Base-by-base conservation (phyloP, 2,113 vertebrate genomes). In the Nycticebus coucang region DNA sequence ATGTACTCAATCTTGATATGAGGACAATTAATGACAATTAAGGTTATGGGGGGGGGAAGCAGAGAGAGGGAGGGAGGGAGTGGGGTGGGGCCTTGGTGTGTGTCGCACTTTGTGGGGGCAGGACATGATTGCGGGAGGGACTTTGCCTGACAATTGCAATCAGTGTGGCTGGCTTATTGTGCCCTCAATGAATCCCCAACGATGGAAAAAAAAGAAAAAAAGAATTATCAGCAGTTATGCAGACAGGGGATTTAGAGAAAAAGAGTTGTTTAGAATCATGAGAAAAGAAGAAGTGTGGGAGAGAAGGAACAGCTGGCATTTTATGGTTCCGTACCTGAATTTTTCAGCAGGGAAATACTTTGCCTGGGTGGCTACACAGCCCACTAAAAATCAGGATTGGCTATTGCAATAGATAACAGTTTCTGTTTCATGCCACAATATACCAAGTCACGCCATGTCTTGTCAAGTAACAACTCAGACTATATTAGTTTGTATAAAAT, bases 311-410 rank as follows among this genome's bases (percentile, higher is more conserved):
- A 55, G 11, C 8, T 13, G n/a, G 4, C 14, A 28, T 89, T 83
- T 79, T 77, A 22, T 41, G 13, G 4, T 60, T 21, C 53, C 5
- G 3, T 19, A 35, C n/a, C 28, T 82, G 24, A 94, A 75, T 84
- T 87, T 90, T n/a, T 96, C 68, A 87, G 37, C 26, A 95, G 81
- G 62, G 86, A 96, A 94, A n/a, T 28, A 81, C 19, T 93, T 80
- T 71, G 57, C 28, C 62, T 84, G 55, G 22, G 22, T 87, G 50
- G 35, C 37, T n/a, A 5, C 8, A 30, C 5, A 74, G 50, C 41
- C 60, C 91, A 18, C 24, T 28, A 88, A 79, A 69, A 88, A 85
- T 69, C 1, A 28, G 53, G 1, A 50, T 14, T 62, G n/a, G 4
- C 45, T 74, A 21, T 57, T 82, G 30, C 62, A 60, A 14, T 33